Evolutionary conservation across 2,797 vertebrate genomes (phyloP), one percentile per base, ranked within the genome.

Genomic region (Sphaeramia orbicularis): DNA sequence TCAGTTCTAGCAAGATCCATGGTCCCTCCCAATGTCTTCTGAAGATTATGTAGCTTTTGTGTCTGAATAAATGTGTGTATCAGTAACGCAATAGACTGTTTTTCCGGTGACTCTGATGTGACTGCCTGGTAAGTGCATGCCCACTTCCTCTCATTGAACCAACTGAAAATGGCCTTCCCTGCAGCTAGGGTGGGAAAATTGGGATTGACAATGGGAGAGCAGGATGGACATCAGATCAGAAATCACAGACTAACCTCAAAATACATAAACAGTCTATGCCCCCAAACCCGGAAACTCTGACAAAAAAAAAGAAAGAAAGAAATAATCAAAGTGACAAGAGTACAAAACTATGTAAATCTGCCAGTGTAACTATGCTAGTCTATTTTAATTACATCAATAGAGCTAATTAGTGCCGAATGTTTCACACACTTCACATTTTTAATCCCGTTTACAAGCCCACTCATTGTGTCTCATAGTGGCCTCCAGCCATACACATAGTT

Each of bases 101-200:
- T 72, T 83, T 85, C 80, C 71, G 2, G 62, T 58, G 53, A 70
- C 67, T 68, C 67, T 56, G 21, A 71, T 74, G 9, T 59, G 66
- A 53, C 62, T 71, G 63, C 63, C 59, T 68, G 43, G 44, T 41
- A 50, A 81, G 54, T 78, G 41, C 64, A 71, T 91, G 80, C 88
- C 89, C 86, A 91, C 78, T 92, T 93, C 92, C 92, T 91, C 71
- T 86, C 76, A 91, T 91, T 91, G 87, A 93, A 45, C 70, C 43
- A 14, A 64, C 57, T 67, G 79, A 85, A 91, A 91, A 91, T 86
- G 87, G 81, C 72, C 68, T 85, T 87, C 74, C 78, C 57, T 66
- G 57, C 53, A 58, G 67, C 56, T 48, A 65, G 45, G 77, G 78
- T 91, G 92, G 76, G 90, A 92, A 84, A 90, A 81, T 51, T 49